Base-by-base conservation (phyloP, 2,113 vertebrate genomes). In the Nipponia nippon region DNA sequence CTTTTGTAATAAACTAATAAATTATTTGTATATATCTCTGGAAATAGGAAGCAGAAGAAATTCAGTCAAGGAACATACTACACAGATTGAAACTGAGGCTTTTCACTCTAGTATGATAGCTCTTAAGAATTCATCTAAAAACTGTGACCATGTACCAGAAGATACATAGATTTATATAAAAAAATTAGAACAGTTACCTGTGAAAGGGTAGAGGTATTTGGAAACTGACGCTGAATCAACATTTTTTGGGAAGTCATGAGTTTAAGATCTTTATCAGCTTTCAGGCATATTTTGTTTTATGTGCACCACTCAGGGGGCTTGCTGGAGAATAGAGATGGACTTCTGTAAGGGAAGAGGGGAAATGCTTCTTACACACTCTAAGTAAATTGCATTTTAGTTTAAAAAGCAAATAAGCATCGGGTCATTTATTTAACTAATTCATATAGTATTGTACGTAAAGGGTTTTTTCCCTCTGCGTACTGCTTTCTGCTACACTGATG, bases 401-500 rank as follows among this genome's bases (percentile, higher is more conserved):
- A 82, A 90, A 94, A 90, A 89, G 83, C 81, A 75, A 73, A 82
- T 42, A 89, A 89, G 87, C 92, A 94, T 87, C 94, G 96, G 67
- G 82, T 67, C 49, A 46, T 81, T 93, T 96, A 94, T 94, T 92
- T 95, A 90, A 85, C 87, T 58, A 34, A 89, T 87, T 93, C 81
- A 36, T 87, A 50, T 73, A 65, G 65, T 84, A 67, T 42, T 80
- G 87, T 89, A 55, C 4, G 72, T 38, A 59, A 87, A 97, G 81
- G 90, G 6, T 66, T 86, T 93, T 83, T 76, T 47, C 56, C 53
- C 89, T 93, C 85, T 79, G 76, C 79, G 9, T 89, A 30, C 84
- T 50, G 65, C 96, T 98, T 98, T 88, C 96, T 95, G 97, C 97
- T 96, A 76, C 70, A 26, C 95, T 98, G 98, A 98, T 97, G 98